Evolutionary conservation across 2,888 invertebrate species (phyloP).

Genomic region (Lobophora halterata): DNA sequence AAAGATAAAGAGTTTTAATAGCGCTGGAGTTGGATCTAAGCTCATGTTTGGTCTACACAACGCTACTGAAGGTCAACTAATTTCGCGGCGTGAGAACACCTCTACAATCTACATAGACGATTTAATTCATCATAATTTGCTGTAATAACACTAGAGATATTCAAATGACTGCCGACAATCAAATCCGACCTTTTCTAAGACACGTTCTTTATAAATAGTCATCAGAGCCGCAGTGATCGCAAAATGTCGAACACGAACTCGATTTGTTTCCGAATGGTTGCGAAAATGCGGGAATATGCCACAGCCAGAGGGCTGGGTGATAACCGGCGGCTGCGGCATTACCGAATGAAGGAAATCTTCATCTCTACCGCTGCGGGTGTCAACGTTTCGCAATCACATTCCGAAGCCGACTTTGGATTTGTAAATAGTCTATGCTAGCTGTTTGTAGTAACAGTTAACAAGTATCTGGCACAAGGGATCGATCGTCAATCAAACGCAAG

Average conservation of each 20-base stretch:
- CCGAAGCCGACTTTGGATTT: conserved; percentile 41
- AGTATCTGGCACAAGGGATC: conserved; percentile 79
- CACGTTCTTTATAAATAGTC: conserved; percentile 79
- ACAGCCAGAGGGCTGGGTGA: conserved; percentile 49
- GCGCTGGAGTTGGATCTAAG: conserved; percentile 37
- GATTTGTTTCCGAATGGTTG: conserved; percentile 71
- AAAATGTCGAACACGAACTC: conserved; percentile 78
- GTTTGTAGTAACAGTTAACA: conserved; percentile 68
- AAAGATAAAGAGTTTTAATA: conserved; percentile 40
- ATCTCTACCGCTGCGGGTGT: conserved; percentile 35
- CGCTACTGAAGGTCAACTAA: conserved; percentile 67
- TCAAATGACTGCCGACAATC: conserved; percentile 78
- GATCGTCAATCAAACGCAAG: conserved; percentile 81
- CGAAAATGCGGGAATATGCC: conserved; percentile 69
- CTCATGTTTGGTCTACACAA: conserved; percentile 46
- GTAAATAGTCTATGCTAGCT: conserved; percentile 49
- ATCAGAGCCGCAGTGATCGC: conserved; percentile 73
- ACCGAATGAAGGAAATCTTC: conserved; percentile 48
- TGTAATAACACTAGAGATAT: conserved; percentile 75
- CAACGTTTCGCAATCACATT: conserved; percentile 44
- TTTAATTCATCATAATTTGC: conserved; percentile 77
- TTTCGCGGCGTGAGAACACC: conserved; percentile 74
- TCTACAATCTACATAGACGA: conserved; percentile 65
- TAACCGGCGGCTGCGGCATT: conserved; percentile 38
- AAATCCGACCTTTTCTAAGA: conserved; percentile 78